Evolutionary conservation across 2,113 vertebrate species (phyloP).

Genomic region (Euleptes europaea): DNA sequence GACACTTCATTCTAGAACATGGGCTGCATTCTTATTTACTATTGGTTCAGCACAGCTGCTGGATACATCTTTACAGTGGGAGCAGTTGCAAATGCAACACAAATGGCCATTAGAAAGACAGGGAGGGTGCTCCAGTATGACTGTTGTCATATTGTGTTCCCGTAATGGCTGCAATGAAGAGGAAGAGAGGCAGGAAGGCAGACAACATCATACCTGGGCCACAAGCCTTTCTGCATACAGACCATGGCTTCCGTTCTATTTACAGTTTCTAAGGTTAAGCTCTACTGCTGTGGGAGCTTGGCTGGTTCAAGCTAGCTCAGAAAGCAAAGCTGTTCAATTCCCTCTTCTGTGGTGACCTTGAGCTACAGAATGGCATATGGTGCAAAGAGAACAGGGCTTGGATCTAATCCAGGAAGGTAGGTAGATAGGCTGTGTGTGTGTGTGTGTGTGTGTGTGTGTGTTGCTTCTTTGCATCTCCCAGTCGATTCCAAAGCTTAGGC

Average conservation of each 20-base stretch:
- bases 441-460: not conserved
- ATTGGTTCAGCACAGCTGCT: constrained; percentile 30
- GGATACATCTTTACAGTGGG: not conserved
- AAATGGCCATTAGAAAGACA: constrained; percentile 8
- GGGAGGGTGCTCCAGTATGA: rapidly evolving
- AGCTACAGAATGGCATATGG: constrained; percentile 45
- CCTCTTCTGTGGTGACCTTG: not conserved
- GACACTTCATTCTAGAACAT: constrained; percentile 38
- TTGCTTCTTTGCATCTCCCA: constrained; percentile 44
- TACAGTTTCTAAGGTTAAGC: not conserved
- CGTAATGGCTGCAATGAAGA: rapidly evolving
- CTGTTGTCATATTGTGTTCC: not conserved
- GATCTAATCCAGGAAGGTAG: constrained; percentile 42
- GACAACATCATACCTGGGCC: not conserved
- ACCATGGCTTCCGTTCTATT: not conserved
- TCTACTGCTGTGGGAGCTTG: not conserved
- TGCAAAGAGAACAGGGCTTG: constrained; percentile 26
- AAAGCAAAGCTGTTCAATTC: not conserved
- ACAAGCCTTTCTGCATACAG: rapidly evolving
- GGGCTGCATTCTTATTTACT: constrained; percentile 57
- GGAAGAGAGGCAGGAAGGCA: not conserved
- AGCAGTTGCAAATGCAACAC: constrained; percentile 36
- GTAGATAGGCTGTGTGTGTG: not conserved
- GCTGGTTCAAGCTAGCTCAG: not conserved
- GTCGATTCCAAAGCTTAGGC: constrained; percentile 6